These are phyloP conservation scores for Metallyticus violacea DNA, from an alignment of 2,888 invertebrate species.

Conservation along the genomic window DNA sequence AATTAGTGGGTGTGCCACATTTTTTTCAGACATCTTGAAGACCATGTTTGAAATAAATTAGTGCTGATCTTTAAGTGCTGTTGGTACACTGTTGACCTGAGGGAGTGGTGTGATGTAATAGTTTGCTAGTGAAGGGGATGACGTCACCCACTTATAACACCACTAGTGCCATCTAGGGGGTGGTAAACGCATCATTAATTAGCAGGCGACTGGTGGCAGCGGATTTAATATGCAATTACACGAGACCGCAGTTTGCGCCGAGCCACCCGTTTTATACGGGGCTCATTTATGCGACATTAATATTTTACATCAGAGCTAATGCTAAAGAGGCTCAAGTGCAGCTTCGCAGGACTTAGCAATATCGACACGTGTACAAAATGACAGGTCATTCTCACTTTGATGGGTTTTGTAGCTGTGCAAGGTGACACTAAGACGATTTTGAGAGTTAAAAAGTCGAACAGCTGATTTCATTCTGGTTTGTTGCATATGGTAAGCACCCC, in stretches of 20 bases:
- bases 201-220: slow-evolving; percentile 13
- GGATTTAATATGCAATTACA: slow-evolving; percentile 33
- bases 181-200: slow-evolving; percentile 31
- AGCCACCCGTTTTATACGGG: background rate
- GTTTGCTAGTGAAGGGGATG: slow-evolving; percentile 13
- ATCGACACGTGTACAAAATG: background rate
- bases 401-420: too few relatives aligned
- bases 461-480: too few relatives aligned
- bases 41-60: too few relatives aligned
- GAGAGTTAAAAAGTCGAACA: too few relatives aligned
- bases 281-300: slow-evolving; percentile 12
- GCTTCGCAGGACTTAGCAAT: too few relatives aligned
- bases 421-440: too few relatives aligned
- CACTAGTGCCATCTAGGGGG: slow-evolving; percentile 29
- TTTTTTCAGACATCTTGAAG: background rate
- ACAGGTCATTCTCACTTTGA: background rate
- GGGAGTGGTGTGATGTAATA: background rate
- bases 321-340: slow-evolving; percentile 10
- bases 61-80: background rate
- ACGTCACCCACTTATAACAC: slow-evolving; percentile 17
- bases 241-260: slow-evolving; percentile 3
- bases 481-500: too few relatives aligned
- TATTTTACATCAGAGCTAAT: background rate
- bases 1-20: too few relatives aligned
- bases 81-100: background rate